Conservation (phyloP, 2,113 vertebrate genomes). For the Eudorcas thomsonii region DNA sequence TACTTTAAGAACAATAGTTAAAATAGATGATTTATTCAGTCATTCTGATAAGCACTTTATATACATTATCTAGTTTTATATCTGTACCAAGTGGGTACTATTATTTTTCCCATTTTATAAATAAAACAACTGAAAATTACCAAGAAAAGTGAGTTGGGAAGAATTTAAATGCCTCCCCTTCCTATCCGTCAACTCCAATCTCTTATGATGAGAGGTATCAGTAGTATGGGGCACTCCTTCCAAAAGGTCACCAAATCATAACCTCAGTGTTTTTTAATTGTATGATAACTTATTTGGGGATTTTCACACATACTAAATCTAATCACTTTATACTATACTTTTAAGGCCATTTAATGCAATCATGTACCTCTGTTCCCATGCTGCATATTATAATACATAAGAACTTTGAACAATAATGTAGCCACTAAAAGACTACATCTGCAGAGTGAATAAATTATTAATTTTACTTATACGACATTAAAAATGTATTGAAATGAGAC, state of each 20-base stretch:
- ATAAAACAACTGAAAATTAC: not conserved
- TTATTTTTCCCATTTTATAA: not conserved
- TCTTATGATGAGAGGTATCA: not conserved
- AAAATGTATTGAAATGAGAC: slow-evolving; percentile 15
- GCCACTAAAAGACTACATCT: not conserved
- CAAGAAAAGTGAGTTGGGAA: not conserved
- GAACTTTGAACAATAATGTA: slow-evolving; percentile 21
- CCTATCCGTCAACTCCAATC: not conserved
- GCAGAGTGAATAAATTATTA: slow-evolving; percentile 33
- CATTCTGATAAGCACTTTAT: not conserved
- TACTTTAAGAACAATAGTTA: not conserved
- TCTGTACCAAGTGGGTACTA: not conserved
- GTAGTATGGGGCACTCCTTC: not conserved
- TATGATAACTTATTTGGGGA: not conserved
- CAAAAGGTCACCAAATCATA: not conserved
- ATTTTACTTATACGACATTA: slow-evolving; percentile 42
- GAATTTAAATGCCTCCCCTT: not conserved
- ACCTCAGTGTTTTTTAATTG: not conserved
- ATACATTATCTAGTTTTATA: not conserved
- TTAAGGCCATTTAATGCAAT: not conserved
- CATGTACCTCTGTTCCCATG: slow-evolving; percentile 2
- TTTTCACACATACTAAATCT: not conserved
- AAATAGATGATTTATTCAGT: not conserved
- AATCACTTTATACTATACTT: slow-evolving; percentile 8
- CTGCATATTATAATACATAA: not conserved